Conservation (phyloP, 2,888 invertebrate genomes). For the Electrophaes corylata region DNA sequence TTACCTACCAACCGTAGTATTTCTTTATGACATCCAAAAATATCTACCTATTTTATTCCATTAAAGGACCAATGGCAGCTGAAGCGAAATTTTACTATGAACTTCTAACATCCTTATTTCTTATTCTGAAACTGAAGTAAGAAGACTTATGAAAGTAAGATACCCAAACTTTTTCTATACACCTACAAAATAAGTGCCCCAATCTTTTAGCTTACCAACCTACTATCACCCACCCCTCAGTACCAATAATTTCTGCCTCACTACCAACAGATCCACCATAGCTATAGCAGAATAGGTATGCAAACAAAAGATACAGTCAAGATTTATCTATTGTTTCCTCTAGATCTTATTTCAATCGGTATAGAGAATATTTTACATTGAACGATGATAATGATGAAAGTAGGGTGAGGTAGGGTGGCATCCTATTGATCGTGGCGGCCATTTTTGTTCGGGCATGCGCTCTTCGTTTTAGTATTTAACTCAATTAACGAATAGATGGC, state of each 20-base stretch:
- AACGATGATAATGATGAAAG: conserved; percentile 38
- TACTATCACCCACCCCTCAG: conserved; percentile 6
- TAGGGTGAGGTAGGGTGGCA: conserved; percentile 71
- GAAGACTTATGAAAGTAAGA: not conserved
- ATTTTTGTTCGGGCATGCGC: conserved; percentile 76
- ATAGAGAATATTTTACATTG: conserved; percentile 50
- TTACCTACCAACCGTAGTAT: too few species aligned
- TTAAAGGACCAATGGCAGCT: too few species aligned
- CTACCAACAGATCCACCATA: conserved; percentile 43
- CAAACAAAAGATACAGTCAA: conserved; percentile 69
- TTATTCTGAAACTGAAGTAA: too few species aligned
- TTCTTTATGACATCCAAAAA: too few species aligned
- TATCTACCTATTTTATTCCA: too few species aligned
- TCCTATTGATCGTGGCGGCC: conserved; percentile 76
- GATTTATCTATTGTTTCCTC: conserved; percentile 51
- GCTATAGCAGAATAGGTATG: conserved; percentile 36
- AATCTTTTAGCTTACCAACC: conserved; percentile 7
- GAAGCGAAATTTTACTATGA: too few species aligned
- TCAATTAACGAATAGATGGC: conserved; percentile 66
- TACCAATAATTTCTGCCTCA: conserved; percentile 27
- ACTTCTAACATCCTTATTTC: too few species aligned
- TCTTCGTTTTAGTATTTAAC: conserved; percentile 43
- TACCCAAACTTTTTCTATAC: not conserved
- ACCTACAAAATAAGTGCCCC: not conserved
- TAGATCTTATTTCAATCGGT: conserved; percentile 39